phyloP scores from a whole-genome alignment of 2,797 vertebrate species.

The Petrocephalus sullivani region DNA sequence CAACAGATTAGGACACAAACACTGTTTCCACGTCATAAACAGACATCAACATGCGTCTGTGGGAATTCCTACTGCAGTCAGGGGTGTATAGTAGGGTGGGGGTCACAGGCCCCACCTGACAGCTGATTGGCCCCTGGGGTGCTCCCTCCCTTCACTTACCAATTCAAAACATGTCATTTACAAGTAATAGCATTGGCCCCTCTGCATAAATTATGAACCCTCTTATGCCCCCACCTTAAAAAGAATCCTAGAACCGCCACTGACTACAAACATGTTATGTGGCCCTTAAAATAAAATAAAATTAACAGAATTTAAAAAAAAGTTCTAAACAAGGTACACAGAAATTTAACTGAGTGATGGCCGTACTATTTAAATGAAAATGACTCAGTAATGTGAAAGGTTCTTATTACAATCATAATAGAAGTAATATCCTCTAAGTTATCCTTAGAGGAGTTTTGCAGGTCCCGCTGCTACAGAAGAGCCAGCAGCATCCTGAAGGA shows the following conservation, averaged over 20 bases:
- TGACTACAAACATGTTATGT: not conserved
- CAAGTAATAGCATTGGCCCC: too few relatives aligned
- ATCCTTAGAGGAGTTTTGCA: too few relatives aligned
- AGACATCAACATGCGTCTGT: not conserved
- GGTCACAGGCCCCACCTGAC: not conserved
- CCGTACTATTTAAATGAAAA: not conserved
- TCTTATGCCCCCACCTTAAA: too few relatives aligned
- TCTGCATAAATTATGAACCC: too few relatives aligned
- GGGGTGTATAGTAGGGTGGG: not conserved
- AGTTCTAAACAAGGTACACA: not conserved
- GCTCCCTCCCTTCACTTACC: too few relatives aligned
- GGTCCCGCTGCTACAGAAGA: too few relatives aligned
- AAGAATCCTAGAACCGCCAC: too few relatives aligned
- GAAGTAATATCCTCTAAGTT: too few relatives aligned
- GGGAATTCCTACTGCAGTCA: not conserved
- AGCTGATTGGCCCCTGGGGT: not conserved
- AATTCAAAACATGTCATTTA: too few relatives aligned
- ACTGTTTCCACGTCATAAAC: not conserved
- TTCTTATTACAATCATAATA: not conserved
- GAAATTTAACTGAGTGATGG: not conserved
- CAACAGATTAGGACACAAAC: not conserved
- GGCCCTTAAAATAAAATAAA: not conserved
- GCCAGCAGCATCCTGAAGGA: too few relatives aligned
- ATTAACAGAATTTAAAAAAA: too few relatives aligned
- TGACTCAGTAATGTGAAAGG: not conserved